Base-by-base conservation (phyloP, 2,113 vertebrate species). In the Mesitornis unicolor region DNA sequence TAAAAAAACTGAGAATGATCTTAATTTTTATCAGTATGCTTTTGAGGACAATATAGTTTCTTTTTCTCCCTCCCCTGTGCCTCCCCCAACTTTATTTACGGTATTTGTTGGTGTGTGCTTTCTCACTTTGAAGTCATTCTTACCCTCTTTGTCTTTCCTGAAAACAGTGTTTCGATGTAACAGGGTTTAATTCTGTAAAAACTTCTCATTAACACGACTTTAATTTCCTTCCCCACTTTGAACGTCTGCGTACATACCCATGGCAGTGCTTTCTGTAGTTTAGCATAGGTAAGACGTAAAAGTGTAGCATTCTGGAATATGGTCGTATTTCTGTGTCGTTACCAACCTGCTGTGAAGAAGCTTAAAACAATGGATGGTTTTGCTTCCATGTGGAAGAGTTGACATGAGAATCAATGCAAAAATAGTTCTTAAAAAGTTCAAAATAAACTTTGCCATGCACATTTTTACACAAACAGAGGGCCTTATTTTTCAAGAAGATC, bases 261-360 rank as follows among this genome's bases (percentile, higher is more conserved):
- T 64, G 38, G 33, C 15, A 47, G 36, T 73, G 36, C 38, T 68
- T 86, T 70, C 33, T 69, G 24, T 64, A 40, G 19, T 43, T 69
- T 60, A 64, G 13, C 38, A 17, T 75, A 56, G 24, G 11, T 45
- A 10, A 71, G 73, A 89, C 45, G 45, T 85, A 21, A 43, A 85
- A 68, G 16, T 22, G 5, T 47, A 50, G 12, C 31, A 36, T 48
- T 73, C 54, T 60, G 61, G 88, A 96, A 90, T 91, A 95, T 94
- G 95, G 97, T 97, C 94, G 97, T 92, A 89, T 97, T 97, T 97
- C 91, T 97, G 95, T 54, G 0, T 89, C 87, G 50, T 90, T 59
- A 75, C 29, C 40, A 77, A 35, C 29, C 24, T 67, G n/a, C 60
- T 56, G 12, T 18, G 63, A 82, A 67, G 61, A 78, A 59, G 14